These are phyloP conservation scores for Nasonia longicornis DNA, from an alignment of 1,140 invertebrate species.

Conservation along the genomic window DNA sequence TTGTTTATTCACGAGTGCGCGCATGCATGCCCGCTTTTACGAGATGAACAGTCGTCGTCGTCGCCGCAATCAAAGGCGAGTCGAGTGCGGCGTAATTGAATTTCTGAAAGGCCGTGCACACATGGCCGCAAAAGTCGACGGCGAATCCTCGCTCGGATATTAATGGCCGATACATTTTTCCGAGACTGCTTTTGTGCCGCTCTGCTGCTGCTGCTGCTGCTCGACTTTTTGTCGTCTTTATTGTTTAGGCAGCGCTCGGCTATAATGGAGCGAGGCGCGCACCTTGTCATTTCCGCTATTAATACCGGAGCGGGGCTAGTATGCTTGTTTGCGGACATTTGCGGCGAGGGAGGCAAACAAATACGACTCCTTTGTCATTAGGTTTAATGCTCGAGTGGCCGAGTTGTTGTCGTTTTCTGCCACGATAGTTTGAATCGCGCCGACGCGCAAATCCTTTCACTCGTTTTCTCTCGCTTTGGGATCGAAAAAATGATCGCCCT, in stretches of 20 bases:
- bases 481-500: too few species aligned
- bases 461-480: too few species aligned
- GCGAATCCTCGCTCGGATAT: constrained; percentile 41
- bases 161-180: constrained; percentile 37
- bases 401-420: background rate
- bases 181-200: constrained; percentile 7
- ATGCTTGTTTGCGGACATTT: constrained; percentile 57
- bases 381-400: background rate
- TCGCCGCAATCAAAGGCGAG: constrained; percentile 35
- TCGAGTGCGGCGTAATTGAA: constrained; percentile 43
- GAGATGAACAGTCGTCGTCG: background rate
- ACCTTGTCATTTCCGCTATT: constrained; percentile 34
- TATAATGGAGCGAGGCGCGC: constrained; percentile 6
- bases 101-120: constrained; percentile 44
- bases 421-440: too few species aligned
- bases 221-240: constrained; percentile 12
- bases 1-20: constrained; percentile 42
- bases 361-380: constrained; percentile 4
- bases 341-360: constrained; percentile 47
- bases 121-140: constrained; percentile 25
- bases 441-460: too few species aligned
- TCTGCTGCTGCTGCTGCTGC: background rate
- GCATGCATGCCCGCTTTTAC: constrained; percentile 9
- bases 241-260: background rate
- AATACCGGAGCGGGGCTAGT: constrained; percentile 27